These are phyloP conservation scores for Trissolcus japonicus DNA, from an alignment of 2,888 invertebrate genomes.

Conservation along the genomic window DNA sequence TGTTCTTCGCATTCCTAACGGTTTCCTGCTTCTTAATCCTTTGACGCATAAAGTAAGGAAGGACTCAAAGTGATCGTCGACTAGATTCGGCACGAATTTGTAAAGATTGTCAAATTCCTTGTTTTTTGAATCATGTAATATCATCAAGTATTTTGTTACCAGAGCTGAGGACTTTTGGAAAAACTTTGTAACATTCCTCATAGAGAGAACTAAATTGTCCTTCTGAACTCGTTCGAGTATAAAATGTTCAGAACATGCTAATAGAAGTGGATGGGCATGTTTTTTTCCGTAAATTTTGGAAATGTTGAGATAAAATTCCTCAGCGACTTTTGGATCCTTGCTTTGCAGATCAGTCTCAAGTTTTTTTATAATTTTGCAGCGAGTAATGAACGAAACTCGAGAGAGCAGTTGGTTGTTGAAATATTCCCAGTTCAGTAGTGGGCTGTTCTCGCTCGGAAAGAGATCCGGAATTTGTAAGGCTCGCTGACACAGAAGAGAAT, in stretches of 20 bases:
- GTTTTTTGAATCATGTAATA: neutral
- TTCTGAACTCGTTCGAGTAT: neutral
- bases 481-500: constrained; percentile 62
- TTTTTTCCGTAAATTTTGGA: constrained; percentile 10
- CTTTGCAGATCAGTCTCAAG: constrained; percentile 59
- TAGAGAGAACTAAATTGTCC: too few species aligned
- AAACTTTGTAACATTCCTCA: too few species aligned
- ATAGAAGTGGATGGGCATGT: constrained; percentile 10
- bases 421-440: constrained; percentile 62
- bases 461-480: constrained; percentile 68
- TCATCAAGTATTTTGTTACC: too few species aligned
- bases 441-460: constrained; percentile 62
- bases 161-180: too few species aligned
- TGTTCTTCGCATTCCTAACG: constrained; percentile 59
- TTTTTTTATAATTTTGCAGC: constrained; percentile 63
- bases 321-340: constrained; percentile 60
- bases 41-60: constrained; percentile 20
- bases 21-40: neutral
- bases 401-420: constrained; percentile 65
- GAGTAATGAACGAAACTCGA: constrained; percentile 62
- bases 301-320: constrained; percentile 19
- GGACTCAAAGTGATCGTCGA: constrained; percentile 62
- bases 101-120: too few species aligned
- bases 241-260: constrained; percentile 29
- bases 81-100: constrained; percentile 56